phyloP scores from a whole-genome alignment of 2,888 invertebrate genomes.

The Hanleya hanleyi region DNA sequence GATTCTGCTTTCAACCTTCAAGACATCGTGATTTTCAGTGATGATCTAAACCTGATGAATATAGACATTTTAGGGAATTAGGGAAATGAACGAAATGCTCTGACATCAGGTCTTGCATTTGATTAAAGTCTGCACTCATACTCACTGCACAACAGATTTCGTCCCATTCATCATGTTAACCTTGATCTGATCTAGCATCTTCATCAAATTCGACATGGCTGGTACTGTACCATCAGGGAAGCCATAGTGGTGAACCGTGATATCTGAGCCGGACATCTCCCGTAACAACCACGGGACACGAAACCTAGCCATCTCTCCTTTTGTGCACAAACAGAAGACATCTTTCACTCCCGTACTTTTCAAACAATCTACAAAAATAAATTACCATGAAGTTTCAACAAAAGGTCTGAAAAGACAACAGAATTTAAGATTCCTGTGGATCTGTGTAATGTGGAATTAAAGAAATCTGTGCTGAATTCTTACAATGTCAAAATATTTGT shows the following conservation, averaged over 20 bases:
- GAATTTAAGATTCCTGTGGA: no score
- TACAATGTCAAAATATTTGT: no score
- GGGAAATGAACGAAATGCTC: neutral
- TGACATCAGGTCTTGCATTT: neutral
- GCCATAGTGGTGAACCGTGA: conserved; percentile 59
- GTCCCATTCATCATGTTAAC: conserved; percentile 46
- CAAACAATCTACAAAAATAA: conserved; percentile 43
- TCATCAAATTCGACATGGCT: conserved; percentile 40
- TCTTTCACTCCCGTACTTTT: conserved; percentile 51
- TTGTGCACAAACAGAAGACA: conserved; percentile 58
- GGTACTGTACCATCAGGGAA: conserved; percentile 60
- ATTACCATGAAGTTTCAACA: no score
- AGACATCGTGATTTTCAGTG: neutral
- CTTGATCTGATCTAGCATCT: conserved; percentile 54
- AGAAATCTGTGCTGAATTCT: no score
- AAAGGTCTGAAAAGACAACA: no score
- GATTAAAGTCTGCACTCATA: neutral
- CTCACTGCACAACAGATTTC: conserved; percentile 59
- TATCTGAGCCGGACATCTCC: conserved; percentile 40
- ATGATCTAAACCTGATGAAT: neutral
- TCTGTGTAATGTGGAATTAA: no score
- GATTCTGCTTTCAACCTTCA: no score
- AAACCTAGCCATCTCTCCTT: conserved; percentile 62
- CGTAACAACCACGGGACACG: conserved; percentile 52
- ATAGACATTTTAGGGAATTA: neutral